These are phyloP conservation scores for Eunapius fragilis DNA, from an alignment of 37 sponge, comb jelly and placozoan species.

Conservation along the genomic window DNA sequence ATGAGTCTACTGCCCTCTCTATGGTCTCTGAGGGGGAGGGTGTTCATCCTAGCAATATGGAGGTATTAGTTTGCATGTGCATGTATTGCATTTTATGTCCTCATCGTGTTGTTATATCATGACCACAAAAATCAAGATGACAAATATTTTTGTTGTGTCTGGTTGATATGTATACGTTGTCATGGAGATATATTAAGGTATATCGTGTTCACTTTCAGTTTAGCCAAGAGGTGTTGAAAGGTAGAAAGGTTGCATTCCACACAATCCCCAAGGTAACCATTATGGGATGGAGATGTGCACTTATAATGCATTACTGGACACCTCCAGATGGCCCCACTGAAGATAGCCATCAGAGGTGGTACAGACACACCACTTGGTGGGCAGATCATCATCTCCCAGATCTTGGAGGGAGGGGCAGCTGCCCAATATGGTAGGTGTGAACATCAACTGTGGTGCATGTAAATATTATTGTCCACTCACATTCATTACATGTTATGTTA, in stretches of 20 bases:
- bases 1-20: not conserved
- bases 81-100: too few species aligned
- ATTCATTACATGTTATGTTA: too few species aligned
- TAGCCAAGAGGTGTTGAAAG: conserved; percentile 73
- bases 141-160: too few species aligned
- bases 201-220: conserved; percentile 65
- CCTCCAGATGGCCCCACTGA: conserved; percentile 67
- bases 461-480: too few species aligned
- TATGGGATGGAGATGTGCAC: not conserved
- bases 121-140: too few species aligned
- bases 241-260: conserved; percentile 78
- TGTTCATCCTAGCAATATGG: conserved; percentile 82
- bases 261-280: conserved; percentile 76
- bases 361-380: conserved; percentile 73
- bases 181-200: too few species aligned
- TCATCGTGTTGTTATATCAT: too few species aligned
- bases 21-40: conserved; percentile 13
- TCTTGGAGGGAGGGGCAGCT: conserved; percentile 87
- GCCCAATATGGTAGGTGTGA: conserved; percentile 62
- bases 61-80: conserved; percentile 21
- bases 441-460: too few species aligned
- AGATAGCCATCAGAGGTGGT: conserved; percentile 81
- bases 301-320: too few species aligned
- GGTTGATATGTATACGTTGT: too few species aligned
- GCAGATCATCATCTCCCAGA: conserved; percentile 72